These are phyloP conservation scores for Stenodera caucasica DNA, from an alignment of 2,888 invertebrate species.

Conservation along the genomic window DNA sequence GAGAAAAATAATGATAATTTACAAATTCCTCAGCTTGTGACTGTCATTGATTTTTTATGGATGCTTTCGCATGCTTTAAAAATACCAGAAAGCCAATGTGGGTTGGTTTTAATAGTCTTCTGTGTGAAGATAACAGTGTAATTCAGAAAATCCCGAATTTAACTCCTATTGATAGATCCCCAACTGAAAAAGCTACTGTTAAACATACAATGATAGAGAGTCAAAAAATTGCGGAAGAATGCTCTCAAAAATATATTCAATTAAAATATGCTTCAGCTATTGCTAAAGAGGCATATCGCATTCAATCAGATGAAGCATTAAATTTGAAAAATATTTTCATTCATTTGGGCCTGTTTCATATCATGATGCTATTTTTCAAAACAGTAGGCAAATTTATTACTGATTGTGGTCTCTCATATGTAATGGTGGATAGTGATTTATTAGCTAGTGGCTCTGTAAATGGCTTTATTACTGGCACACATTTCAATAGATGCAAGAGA, in stretches of 20 bases:
- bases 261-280: conserved; percentile 46
- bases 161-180: conserved; percentile 42
- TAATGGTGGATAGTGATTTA: neutral
- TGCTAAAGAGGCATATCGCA: conserved; percentile 27
- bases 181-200: conserved; percentile 39
- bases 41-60: neutral
- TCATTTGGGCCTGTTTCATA: conserved; percentile 7
- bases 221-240: conserved; percentile 36
- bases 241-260: conserved; percentile 30
- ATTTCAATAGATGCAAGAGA: neutral
- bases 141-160: conserved; percentile 39
- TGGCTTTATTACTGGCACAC: neutral
- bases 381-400: conserved; percentile 10
- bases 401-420: conserved; percentile 21
- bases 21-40: no score
- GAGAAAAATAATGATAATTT: no score
- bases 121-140: conserved; percentile 30
- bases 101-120: conserved; percentile 29
- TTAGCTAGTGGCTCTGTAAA: neutral
- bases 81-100: neutral
- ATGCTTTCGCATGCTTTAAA: neutral
- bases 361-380: conserved; percentile 4
- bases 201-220: conserved; percentile 36
- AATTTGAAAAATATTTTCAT: conserved; percentile 17
- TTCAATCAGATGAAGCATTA: conserved; percentile 35